Conservation (phyloP, 2,797 vertebrate species). For the Leptoclinus maculatus region DNA sequence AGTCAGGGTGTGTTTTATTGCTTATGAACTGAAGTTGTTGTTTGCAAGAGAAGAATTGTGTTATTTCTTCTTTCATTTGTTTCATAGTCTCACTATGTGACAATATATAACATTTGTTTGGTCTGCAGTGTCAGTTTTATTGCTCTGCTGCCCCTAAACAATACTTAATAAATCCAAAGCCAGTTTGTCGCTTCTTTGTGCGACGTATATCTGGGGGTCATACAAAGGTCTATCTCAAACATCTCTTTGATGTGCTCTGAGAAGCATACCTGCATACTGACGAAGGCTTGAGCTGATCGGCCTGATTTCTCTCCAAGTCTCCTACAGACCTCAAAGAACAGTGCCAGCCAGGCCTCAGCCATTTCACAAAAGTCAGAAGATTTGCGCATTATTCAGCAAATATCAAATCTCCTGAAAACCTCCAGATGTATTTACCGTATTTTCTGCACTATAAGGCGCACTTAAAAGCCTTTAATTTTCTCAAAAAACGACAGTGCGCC, state of each 20-base stretch:
- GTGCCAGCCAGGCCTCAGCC: conserved; percentile 31
- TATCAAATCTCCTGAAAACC: conserved; percentile 49
- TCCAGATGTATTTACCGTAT: conserved; percentile 66
- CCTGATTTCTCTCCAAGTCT: conserved; percentile 49
- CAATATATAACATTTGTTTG: conserved; percentile 42
- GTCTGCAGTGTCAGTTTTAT: conserved; percentile 8
- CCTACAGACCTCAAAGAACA: conserved; percentile 47
- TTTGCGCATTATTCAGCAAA: conserved; percentile 32
- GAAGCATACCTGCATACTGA: conserved; percentile 71
- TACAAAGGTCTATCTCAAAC: conserved; percentile 60
- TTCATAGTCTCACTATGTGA: neutral
- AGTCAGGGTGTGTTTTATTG: neutral
- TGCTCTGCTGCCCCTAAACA: conserved; percentile 36
- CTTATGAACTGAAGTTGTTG: neutral
- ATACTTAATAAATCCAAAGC: conserved; percentile 48
- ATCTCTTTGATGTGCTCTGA: conserved; percentile 78
- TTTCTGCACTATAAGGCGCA: no score
- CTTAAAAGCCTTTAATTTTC: no score
- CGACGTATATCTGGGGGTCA: conserved; percentile 50
- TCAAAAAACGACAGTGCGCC: no score
- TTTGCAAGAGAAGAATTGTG: neutral
- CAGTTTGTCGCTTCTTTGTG: conserved; percentile 53
- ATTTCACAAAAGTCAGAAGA: conserved; percentile 56
- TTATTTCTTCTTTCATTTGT: neutral
- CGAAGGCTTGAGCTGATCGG: conserved; percentile 58